Evolutionary conservation across 92 coral and sea anemone genomes (phyloP).

Genomic region (Palythoa grandiflora): DNA sequence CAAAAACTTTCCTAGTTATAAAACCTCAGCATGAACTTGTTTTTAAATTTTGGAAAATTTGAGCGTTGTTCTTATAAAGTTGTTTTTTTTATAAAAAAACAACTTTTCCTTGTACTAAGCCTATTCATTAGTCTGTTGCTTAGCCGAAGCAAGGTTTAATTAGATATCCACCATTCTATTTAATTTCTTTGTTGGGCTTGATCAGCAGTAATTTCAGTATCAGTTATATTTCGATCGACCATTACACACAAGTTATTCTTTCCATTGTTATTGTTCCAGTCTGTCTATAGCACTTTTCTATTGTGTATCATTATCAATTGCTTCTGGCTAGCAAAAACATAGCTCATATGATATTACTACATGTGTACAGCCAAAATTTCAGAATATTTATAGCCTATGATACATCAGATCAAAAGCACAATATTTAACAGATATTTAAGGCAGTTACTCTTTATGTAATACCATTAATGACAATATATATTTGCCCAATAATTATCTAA

Average conservation of each 20-base stretch:
- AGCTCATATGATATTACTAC: slow-evolving; percentile 6
- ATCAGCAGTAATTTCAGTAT: slow-evolving; percentile 30
- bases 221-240: slow-evolving; percentile 22
- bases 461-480: not conserved
- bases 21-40: no score
- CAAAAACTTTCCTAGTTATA: no score
- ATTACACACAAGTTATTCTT: slow-evolving; percentile 4
- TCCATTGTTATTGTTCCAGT: not conserved
- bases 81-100: no score
- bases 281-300: slow-evolving; percentile 32
- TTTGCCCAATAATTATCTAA: slow-evolving; percentile 12
- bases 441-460: not conserved
- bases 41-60: no score
- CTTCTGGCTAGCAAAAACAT: not conserved
- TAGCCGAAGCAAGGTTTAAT: slow-evolving; percentile 12
- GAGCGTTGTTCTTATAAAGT: no score
- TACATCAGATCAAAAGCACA: slow-evolving; percentile 4
- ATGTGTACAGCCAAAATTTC: not conserved
- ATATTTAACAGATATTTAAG: not conserved
- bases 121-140: slow-evolving; percentile 2
- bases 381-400: not conserved
- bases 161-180: slow-evolving; percentile 21
- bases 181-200: slow-evolving; percentile 13
- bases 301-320: not conserved
- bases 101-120: not conserved